phyloP scores from a whole-genome alignment of 2,113 vertebrate genomes.

The Limnothrissa miodon region DNA sequence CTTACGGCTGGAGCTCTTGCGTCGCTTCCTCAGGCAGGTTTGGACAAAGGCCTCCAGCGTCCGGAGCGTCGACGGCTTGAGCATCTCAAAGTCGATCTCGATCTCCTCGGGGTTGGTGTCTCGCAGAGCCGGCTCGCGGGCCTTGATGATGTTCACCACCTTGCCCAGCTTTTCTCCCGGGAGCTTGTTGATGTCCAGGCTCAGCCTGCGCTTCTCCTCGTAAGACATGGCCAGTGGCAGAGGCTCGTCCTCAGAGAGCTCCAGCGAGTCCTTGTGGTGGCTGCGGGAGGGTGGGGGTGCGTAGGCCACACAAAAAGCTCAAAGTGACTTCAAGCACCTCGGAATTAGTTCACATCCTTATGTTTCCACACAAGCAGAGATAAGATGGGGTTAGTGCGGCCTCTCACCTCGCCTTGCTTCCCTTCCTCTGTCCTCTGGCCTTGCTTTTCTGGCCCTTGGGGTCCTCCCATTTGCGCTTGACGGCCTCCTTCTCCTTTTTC shows the following conservation, averaged over 20 bases:
- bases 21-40: slow-evolving; percentile 73
- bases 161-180: slow-evolving; percentile 82
- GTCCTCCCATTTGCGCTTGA: slow-evolving; percentile 57
- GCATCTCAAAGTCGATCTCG: slow-evolving; percentile 87
- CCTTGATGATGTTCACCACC: slow-evolving; percentile 82
- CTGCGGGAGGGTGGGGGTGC: too few relatives aligned
- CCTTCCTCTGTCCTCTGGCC: not conserved
- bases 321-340: not conserved
- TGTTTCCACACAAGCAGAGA: not conserved
- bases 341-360: not conserved
- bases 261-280: slow-evolving; percentile 54
- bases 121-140: slow-evolving; percentile 73
- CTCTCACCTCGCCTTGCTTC: slow-evolving; percentile 1
- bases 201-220: slow-evolving; percentile 84
- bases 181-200: slow-evolving; percentile 84
- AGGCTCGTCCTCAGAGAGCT: slow-evolving; percentile 65
- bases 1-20: slow-evolving; percentile 69
- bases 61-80: slow-evolving; percentile 83
- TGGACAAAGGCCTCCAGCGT: slow-evolving; percentile 81
- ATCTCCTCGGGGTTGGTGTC: slow-evolving; percentile 75
- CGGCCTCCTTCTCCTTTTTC: slow-evolving; percentile 60
- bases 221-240: slow-evolving; percentile 75
- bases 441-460: slow-evolving; percentile 21
- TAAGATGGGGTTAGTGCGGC: not conserved
- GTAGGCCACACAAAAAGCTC: not conserved